Evolutionary conservation across 2,888 invertebrate species (phyloP).

Genomic region (Sarcophaga variegata): DNA sequence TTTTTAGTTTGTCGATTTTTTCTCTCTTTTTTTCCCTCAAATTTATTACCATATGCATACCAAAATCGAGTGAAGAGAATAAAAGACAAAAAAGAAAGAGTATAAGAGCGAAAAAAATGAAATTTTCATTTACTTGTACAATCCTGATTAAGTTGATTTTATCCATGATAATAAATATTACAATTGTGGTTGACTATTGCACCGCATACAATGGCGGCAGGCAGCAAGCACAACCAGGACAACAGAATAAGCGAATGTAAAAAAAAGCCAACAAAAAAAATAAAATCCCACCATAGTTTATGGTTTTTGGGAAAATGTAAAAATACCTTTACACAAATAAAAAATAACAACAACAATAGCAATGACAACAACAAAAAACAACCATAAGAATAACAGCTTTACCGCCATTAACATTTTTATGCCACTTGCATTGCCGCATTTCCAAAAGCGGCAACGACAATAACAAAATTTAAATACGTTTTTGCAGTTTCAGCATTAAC

Average conservation of each 20-base stretch:
- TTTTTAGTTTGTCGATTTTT: not conserved
- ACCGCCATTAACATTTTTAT: conserved; percentile 21
- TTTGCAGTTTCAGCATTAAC: conserved; percentile 48
- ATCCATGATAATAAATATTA: conserved; percentile 59
- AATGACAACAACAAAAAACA: not conserved
- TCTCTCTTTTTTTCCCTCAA: not conserved
- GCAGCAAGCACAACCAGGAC: not conserved
- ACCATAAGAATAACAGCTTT: not conserved
- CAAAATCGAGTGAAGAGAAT: not conserved
- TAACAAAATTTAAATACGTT: conserved; percentile 53
- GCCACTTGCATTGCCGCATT: conserved; percentile 65
- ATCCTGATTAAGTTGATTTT: conserved; percentile 60
- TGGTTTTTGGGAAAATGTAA: conserved; percentile 51
- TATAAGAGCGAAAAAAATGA: not conserved
- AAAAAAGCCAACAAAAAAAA: conserved; percentile 20
- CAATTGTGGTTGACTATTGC: conserved; percentile 51
- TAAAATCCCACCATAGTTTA: conserved; percentile 58
- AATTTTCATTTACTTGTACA: conserved; percentile 30
- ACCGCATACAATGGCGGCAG: not conserved
- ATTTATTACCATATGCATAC: not conserved
- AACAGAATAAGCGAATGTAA: conserved; percentile 12
- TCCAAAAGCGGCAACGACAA: not conserved
- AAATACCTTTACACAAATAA: conserved; percentile 11
- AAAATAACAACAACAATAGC: not conserved
- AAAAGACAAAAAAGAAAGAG: not conserved